phyloP scores from a whole-genome alignment of 2,797 vertebrate genomes.

The Poecilia gillii region DNA sequence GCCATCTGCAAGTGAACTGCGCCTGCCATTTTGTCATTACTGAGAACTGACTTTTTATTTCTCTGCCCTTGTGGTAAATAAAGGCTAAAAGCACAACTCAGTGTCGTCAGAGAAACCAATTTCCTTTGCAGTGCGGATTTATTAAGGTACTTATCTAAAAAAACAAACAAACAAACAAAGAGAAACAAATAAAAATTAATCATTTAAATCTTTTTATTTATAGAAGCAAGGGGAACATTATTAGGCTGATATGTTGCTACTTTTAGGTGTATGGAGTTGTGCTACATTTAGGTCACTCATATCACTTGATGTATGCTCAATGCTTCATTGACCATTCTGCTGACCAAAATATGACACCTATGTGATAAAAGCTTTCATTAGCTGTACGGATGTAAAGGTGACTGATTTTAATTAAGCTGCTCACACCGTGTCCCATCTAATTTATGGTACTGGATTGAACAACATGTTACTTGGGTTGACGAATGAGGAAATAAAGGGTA shows the following conservation, averaged over 20 bases:
- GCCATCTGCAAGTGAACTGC: constrained; percentile 20
- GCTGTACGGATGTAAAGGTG: background rate
- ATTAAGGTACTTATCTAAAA: constrained; percentile 4
- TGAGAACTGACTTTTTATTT: constrained; percentile 4
- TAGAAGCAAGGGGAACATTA: background rate
- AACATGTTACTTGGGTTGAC: background rate
- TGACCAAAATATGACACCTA: background rate
- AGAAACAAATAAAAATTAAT: background rate
- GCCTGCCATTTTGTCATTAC: constrained; percentile 29
- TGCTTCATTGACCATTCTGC: background rate
- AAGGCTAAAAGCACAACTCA: constrained; percentile 39
- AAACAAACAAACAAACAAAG: no score
- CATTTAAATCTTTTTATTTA: constrained; percentile 1
- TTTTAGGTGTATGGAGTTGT: background rate
- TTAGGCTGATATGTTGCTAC: background rate
- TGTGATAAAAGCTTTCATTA: background rate
- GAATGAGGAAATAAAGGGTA: background rate
- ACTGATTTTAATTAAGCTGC: background rate
- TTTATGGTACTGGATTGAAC: background rate
- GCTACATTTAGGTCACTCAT: background rate
- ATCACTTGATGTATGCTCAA: background rate
- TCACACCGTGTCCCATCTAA: background rate
- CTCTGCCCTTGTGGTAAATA: constrained; percentile 41
- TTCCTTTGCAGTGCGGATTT: constrained; percentile 12
- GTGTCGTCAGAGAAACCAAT: constrained; percentile 39